phyloP scores from a whole-genome alignment of 2,797 vertebrate species.

The Ammospiza maritima region DNA sequence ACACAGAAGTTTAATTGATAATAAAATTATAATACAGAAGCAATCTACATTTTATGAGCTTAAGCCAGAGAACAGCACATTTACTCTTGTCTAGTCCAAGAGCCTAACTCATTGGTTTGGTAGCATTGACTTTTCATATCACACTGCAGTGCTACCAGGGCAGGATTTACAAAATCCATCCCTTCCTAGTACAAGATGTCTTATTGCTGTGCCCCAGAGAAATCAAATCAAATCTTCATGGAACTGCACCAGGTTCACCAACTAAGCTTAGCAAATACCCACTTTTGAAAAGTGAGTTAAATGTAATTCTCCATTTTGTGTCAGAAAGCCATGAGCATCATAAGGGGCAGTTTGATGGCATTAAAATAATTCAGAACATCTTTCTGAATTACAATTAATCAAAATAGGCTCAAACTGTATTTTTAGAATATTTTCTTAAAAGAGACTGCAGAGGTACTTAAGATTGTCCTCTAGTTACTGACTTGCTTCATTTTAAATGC shows the following conservation, averaged over 20 bases:
- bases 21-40: background rate
- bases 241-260: background rate
- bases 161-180: background rate
- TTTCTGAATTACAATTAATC: background rate
- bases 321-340: background rate
- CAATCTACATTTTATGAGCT: background rate
- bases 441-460: background rate
- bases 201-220: background rate
- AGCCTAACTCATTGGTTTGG: background rate
- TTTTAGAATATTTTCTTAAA: constrained; percentile 15
- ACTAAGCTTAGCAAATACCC: background rate
- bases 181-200: background rate
- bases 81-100: background rate
- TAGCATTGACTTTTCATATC: background rate
- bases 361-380: background rate
- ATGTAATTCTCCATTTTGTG: background rate
- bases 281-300: background rate
- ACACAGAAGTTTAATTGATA: background rate
- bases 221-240: background rate
- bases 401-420: background rate
- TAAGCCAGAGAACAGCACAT: background rate
- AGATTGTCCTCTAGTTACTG: background rate
- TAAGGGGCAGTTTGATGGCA: background rate
- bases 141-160: background rate
- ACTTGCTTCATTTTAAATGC: constrained; percentile 18